These are phyloP conservation scores for Petrophora chlorosata DNA, from an alignment of 2,888 invertebrate genomes.

Conservation along the genomic window DNA sequence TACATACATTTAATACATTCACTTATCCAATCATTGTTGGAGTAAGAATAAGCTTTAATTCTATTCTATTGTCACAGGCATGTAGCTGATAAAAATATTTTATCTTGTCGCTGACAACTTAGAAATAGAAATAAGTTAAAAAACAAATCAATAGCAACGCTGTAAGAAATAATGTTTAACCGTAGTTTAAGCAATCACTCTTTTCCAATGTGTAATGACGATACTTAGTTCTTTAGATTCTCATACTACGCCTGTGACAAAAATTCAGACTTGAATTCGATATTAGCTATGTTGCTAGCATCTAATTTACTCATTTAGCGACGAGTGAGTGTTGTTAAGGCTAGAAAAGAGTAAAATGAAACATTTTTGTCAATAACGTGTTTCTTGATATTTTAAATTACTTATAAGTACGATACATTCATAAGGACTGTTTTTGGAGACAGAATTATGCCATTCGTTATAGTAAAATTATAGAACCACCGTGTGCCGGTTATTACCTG, in stretches of 20 bases:
- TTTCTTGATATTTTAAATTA: not conserved
- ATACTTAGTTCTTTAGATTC: not conserved
- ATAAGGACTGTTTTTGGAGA: too few species aligned
- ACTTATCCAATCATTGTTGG: conserved; percentile 11
- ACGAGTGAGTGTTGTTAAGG: conserved; percentile 7
- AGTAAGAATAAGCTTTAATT: conserved; percentile 32
- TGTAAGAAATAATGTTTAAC: not conserved
- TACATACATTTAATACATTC: conserved; percentile 26
- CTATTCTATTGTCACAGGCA: conserved; percentile 35
- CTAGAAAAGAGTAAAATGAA: not conserved
- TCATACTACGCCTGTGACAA: not conserved
- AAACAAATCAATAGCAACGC: not conserved
- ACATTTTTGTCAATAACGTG: too few species aligned
- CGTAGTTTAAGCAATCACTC: not conserved
- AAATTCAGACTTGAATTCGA: not conserved
- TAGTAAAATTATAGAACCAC: too few species aligned
- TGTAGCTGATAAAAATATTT: not conserved
- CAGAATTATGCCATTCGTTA: too few species aligned
- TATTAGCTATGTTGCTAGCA: conserved; percentile 7
- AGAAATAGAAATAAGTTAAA: not conserved
- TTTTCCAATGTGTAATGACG: not conserved
- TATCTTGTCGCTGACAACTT: not conserved
- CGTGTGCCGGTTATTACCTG: too few species aligned
- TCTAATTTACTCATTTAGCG: not conserved
- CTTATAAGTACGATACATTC: not conserved